Conservation (phyloP, 2,888 invertebrate genomes). For the Conus canariensis region DNA sequence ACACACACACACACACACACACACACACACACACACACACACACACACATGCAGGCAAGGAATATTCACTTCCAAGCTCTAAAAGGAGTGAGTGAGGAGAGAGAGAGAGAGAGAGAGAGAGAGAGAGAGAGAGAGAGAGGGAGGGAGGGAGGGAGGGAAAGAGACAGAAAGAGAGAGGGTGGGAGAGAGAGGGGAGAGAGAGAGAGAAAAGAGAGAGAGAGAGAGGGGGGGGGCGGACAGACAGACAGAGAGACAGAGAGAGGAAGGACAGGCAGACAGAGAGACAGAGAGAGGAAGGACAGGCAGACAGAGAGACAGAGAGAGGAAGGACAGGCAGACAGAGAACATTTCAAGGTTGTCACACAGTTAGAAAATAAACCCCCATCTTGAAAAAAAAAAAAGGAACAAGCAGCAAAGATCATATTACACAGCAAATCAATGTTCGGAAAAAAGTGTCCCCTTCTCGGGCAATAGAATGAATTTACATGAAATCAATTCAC, state of each 20-base stretch:
- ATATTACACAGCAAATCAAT: no score
- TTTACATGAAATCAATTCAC: no score
- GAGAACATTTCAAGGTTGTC: not conserved
- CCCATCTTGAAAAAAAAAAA: no score
- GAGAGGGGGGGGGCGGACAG: not conserved
- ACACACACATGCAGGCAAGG: no score
- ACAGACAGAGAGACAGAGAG: not conserved
- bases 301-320: not conserved
- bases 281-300: not conserved
- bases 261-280: not conserved
- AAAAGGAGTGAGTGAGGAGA: not conserved
- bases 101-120: not conserved
- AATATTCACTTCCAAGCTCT: no score
- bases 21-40: no score
- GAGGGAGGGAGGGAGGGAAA: not conserved
- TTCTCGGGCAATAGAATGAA: no score
- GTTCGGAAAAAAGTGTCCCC: no score
- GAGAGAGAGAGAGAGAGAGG: not conserved
- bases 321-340: not conserved
- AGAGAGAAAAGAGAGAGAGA: not conserved
- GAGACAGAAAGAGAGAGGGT: not conserved
- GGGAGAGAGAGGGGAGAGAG: not conserved
- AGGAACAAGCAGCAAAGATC: no score
- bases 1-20: no score
- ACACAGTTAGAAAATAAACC: no score